Base-by-base conservation (phyloP, 1,140 invertebrate species). In the Ceratina calcarata region DNA sequence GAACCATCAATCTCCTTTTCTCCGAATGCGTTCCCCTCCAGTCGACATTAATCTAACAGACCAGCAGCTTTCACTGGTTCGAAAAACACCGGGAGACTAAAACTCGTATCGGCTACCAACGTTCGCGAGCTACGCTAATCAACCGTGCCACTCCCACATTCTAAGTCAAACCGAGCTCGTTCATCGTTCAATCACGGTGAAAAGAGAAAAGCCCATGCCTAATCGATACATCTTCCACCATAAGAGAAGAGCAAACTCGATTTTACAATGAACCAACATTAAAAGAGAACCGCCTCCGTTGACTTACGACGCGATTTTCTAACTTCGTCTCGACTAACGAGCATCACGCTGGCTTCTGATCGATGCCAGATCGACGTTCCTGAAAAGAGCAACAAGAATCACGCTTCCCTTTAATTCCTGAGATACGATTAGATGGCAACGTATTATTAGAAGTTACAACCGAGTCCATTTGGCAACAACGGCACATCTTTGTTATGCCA, bases 361-460 rank as follows among this genome's bases (percentile, higher is more conserved):
- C 69, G 72, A 80, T 80, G 64, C 55, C 18, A 18, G 57, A 69
- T 69, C 65, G 66, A 77, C 32, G 32, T 64, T 76, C 64, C 73
- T 62, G n/a, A 69, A 68, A 77, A 68, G 58, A 62, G 58, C 65
- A 75, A 32, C 27, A 32, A 4, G 27, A 32, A 32, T 32, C 27
- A 32, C 27, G 27, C 27, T 32, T 32, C 27, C 27, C 27, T 32
- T 32, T 32, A 32, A 32, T 32, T 32, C 4, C 27, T 32, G 27
- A 32, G 27, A 4, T 32, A 32, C 27, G 27, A 32, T 32, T 32
- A 32, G 27, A 32, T 32, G 27, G 27, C 27, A 32, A 32, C 27
- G 27, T 32, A 32, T 32, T 4, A 32, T 32, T 32, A 32, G 27
- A 32, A 32, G 27, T 32, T 32, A 32, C 27, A 4, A 32, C 27